Evolutionary conservation across 2,888 invertebrate species (phyloP).

Genomic region (Xylocampa areola): DNA sequence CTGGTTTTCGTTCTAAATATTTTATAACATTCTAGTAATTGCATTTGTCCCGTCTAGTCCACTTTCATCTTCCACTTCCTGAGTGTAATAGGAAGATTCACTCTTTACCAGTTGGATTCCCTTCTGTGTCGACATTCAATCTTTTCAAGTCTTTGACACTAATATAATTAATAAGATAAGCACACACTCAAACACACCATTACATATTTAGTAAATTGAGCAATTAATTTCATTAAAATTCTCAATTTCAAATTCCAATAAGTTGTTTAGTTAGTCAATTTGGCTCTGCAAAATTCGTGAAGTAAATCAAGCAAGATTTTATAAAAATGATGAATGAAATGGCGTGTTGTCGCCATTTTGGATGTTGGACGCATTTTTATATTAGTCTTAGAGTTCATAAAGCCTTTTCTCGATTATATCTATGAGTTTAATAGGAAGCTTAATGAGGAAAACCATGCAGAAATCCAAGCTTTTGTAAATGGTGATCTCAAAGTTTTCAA

Average conservation of each 20-base stretch:
- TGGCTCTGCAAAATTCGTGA: constrained; percentile 54
- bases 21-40: constrained; percentile 38
- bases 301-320: constrained; percentile 41
- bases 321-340: constrained; percentile 36
- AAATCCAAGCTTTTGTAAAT: constrained; percentile 43
- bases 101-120: neutral
- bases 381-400: constrained; percentile 49
- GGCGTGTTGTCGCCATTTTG: constrained; percentile 29
- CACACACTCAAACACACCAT: constrained; percentile 53
- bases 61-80: constrained; percentile 8
- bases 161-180: constrained; percentile 46
- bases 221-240: constrained; percentile 53
- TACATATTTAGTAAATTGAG: constrained; percentile 54
- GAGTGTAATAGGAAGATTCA: neutral
- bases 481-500: constrained; percentile 34
- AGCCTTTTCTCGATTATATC: constrained; percentile 47
- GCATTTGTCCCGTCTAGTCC: constrained; percentile 21
- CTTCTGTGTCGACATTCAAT: constrained; percentile 2
- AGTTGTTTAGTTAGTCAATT: constrained; percentile 46
- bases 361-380: constrained; percentile 50
- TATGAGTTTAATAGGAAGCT: constrained; percentile 38
- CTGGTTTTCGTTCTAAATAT: constrained; percentile 16
- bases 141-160: constrained; percentile 15
- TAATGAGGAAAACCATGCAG: constrained; percentile 41
- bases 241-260: constrained; percentile 55